phyloP scores from a whole-genome alignment of 2,113 vertebrate species.

The Paralichthys olivaceus region DNA sequence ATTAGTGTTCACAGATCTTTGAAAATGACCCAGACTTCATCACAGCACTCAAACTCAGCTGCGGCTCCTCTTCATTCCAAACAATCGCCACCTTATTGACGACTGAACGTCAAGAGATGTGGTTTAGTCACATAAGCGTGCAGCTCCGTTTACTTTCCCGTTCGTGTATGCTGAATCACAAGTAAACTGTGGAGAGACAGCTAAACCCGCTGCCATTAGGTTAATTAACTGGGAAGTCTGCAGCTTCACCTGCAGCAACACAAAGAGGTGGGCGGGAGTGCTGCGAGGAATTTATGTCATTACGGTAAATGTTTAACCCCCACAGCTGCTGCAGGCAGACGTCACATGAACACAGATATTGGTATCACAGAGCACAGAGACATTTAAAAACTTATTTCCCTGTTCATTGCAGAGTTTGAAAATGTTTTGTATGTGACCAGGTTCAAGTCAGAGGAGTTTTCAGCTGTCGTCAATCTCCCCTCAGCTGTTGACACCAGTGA shows the following conservation, averaged over 20 bases:
- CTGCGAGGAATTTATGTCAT: conserved; percentile 23
- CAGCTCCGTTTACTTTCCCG: conserved; percentile 4
- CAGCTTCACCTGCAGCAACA: conserved; percentile 43
- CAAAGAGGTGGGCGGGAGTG: conserved; percentile 8
- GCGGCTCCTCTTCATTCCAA: conserved; percentile 1
- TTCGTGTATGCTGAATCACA: conserved; percentile 13
- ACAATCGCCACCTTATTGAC: conserved; percentile 13
- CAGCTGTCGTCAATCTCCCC: conserved; percentile 30
- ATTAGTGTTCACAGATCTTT: conserved; percentile 1
- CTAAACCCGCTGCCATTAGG: conserved; percentile 52
- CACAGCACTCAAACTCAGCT: conserved; percentile 17
- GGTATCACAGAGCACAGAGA: not conserved
- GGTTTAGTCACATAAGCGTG: conserved; percentile 9
- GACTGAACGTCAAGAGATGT: conserved; percentile 14
- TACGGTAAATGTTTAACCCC: conserved; percentile 27
- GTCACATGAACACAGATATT: not conserved
- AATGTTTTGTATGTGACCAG: not conserved
- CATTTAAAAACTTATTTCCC: not conserved
- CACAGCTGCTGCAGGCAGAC: conserved; percentile 10
- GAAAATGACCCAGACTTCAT: conserved; percentile 15
- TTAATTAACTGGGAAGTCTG: conserved; percentile 57
- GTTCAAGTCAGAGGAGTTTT: not conserved
- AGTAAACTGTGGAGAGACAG: conserved; percentile 27
- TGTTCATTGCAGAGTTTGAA: not conserved
- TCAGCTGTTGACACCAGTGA: conserved; percentile 37